Base-by-base conservation (phyloP, 2,888 invertebrate species). In the Gandaritis pyraliata region DNA sequence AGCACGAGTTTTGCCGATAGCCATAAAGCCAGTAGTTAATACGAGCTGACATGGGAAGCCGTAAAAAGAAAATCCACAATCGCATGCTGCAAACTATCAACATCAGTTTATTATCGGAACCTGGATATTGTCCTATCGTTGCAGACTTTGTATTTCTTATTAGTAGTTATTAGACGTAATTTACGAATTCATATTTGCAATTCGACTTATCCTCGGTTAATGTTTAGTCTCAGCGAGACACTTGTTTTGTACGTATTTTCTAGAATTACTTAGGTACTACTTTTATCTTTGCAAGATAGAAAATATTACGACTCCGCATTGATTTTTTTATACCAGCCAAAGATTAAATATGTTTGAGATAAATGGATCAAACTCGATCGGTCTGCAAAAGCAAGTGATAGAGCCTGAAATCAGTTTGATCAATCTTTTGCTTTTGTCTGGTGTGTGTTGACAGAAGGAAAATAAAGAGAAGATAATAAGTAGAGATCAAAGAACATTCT, bases 21-120 rank as follows among this genome's bases (percentile, higher is more conserved):
- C 52, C 29, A 59, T 64, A 56, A 59, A 64, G 36, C 36, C 29
- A 36, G 52, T 47, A 58, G 58, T 56, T 56, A 60, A 38, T n/a
- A 43, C 48, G 54, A 59, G 41, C 58, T 50, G 50, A 58, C 58
- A 47, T 49, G 56, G 58, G 13, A 50, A 46, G 43, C 43, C n/a
- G 16, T 63, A 59, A 60, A 61, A 59, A 23, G n/a, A n/a, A n/a
- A n/a, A n/a, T n/a, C 38, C 38, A 29, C 45, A 51, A 59, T 47
- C 47, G 58, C 51, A 55, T 59, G 59, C 41, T 43, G 38, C 30
- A 50, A 54, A 55, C 47, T 58, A 62, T 48, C 29, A 55, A 60
- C 38, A 36, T 55, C 15, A 30, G 41, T 58, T 55, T 61, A 54
- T 45, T 46, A 46, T 51, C 39, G 45, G 41, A 53, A 7, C 16